Percentiles rank a stretch among this genome's conserved stretches.
Conservation (phyloP, 2,888 invertebrate species). For the Parnassius smintheus region DNA sequence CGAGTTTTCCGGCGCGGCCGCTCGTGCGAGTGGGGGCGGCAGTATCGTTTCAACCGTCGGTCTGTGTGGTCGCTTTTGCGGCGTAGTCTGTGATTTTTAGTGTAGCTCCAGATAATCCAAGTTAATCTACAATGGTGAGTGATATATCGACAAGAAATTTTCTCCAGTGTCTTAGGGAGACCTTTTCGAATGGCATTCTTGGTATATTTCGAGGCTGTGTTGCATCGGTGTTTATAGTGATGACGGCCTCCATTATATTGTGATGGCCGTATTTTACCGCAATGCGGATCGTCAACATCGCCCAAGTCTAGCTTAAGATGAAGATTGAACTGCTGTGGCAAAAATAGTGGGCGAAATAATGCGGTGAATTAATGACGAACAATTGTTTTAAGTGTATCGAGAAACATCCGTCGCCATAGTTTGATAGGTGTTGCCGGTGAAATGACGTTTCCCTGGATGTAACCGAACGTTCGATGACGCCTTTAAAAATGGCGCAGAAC, state of each 20-base stretch:
- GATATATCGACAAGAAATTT: conserved; percentile 70
- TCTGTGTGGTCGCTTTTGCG: conserved; percentile 79
- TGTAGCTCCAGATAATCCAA: conserved; percentile 82
- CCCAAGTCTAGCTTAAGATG: conserved; percentile 42
- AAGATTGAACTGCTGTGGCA: conserved; percentile 36
- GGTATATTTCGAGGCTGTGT: conserved; percentile 72
- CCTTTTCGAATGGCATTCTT: conserved; percentile 46
- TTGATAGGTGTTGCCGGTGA: conserved; percentile 67
- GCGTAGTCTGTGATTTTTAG: conserved; percentile 81
- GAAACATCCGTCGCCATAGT: conserved; percentile 71
- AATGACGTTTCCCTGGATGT: conserved; percentile 57
- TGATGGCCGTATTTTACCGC: conserved; percentile 81
- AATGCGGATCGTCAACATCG: conserved; percentile 69
- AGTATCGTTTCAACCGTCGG: conserved; percentile 81
- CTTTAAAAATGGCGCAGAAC: conserved; percentile 48
- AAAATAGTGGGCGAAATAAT: conserved; percentile 34
- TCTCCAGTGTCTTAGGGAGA: conserved; percentile 63
- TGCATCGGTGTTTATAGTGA: conserved; percentile 79
- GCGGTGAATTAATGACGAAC: conserved; percentile 34
- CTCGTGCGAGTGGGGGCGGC: conserved; percentile 81
- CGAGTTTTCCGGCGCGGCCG: conserved; percentile 74
- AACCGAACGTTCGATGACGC: conserved; percentile 51
- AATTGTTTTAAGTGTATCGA: conserved; percentile 49
- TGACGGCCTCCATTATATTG: conserved; percentile 80
- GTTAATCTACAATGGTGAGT: conserved; percentile 82